These are phyloP conservation scores for Phengaris arion DNA, from an alignment of 2,888 invertebrate species.

Conservation along the genomic window DNA sequence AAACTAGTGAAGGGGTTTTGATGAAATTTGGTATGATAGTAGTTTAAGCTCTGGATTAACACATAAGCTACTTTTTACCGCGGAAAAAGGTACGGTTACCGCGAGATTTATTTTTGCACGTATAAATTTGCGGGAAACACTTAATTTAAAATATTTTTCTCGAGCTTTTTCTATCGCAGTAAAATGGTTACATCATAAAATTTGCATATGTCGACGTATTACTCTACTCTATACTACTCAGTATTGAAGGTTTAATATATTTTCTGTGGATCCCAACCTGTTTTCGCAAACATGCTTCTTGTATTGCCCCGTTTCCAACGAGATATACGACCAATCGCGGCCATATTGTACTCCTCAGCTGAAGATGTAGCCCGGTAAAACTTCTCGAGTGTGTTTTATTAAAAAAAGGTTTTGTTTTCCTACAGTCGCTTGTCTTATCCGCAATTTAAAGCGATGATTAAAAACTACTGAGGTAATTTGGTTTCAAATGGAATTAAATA, in stretches of 20 bases:
- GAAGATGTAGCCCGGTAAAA: slow-evolving; percentile 32
- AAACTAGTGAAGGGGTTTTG: too few relatives aligned
- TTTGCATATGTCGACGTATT: neutral
- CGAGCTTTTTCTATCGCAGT: neutral
- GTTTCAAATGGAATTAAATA: neutral
- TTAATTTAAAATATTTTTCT: neutral
- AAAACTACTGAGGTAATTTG: neutral
- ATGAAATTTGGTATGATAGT: too few relatives aligned
- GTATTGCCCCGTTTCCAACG: slow-evolving; percentile 25
- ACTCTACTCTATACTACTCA: too few relatives aligned
- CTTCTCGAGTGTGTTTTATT: slow-evolving; percentile 29
- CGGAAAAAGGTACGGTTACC: too few relatives aligned
- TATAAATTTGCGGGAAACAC: too few relatives aligned
- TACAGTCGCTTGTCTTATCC: slow-evolving; percentile 1
- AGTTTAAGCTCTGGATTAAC: too few relatives aligned
- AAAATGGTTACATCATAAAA: neutral
- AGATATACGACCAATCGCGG: slow-evolving; percentile 33
- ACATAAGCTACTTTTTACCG: too few relatives aligned
- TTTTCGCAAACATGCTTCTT: slow-evolving; percentile 26
- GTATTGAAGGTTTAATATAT: slow-evolving; percentile 15
- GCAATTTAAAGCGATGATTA: neutral
- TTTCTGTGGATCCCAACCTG: slow-evolving; percentile 29
- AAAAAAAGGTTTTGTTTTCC: slow-evolving; percentile 16
- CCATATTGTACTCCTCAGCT: slow-evolving; percentile 33
- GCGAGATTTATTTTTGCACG: too few relatives aligned